Base-by-base conservation (phyloP, 2,888 invertebrate species). In the Polydrusus pterygomalis region DNA sequence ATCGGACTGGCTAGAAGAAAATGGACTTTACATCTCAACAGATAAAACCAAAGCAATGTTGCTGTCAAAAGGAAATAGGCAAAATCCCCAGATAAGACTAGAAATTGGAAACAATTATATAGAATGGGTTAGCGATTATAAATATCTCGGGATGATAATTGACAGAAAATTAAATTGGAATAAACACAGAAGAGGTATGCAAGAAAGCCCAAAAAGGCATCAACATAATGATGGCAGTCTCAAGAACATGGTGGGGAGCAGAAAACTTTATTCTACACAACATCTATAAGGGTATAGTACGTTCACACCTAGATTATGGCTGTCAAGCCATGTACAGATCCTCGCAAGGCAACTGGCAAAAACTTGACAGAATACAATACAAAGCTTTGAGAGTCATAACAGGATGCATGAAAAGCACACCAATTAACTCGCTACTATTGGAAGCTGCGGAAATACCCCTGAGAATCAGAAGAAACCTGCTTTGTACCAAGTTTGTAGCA, bases 201-300 rank as follows among this genome's bases (percentile, higher is more conserved):
- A 43, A 9, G n/a, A 70, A 62, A 49, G 60, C 70, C 3, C 62
- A 58, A 43, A 70, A 25, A 45, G 70, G 70, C 58, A 70, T 62
- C 20, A 70, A 70, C 20, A 13, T 70, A 20, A 60, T 70, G 62
- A 70, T n/a, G 20, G 49, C 60, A 25, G 9, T 70, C 5, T 20
- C 25, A 10, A 60, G 62, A 70, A 25, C 25, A 8, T 70, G 70
- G 62, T 70, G 70, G 60, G 62, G 70, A 18, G 49, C 70, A 8
- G 18, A 40, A 40, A 40, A 40, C 40, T 1, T 51, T 25, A 40
- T 7, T 8, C 40, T 40, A 40, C 40, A 40, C 40, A 40, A 40
- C 40, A 40, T 40, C 9, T 40, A 40, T 25, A 25, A 25, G 25
- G 25, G 25, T 5, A 25, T 1, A 25, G 25, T 25, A 25, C 25